These are phyloP conservation scores for Pyrocephalus nanus DNA, from an alignment of 2,797 vertebrate species.

Conservation along the genomic window DNA sequence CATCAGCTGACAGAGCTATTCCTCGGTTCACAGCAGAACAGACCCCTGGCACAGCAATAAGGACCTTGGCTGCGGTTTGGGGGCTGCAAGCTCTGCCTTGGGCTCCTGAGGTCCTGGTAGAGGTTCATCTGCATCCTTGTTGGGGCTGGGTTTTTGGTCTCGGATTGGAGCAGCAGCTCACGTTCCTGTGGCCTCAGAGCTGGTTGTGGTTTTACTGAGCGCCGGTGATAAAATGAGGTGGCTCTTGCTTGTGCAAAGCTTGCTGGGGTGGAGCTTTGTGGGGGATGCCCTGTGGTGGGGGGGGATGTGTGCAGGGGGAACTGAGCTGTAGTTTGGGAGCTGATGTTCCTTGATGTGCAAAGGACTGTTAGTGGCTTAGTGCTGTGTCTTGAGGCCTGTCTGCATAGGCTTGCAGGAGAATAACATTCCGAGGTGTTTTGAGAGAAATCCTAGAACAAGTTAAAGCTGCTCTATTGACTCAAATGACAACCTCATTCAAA, in stretches of 20 bases:
- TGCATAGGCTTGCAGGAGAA: accelerated
- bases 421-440: not conserved
- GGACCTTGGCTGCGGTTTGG: not conserved
- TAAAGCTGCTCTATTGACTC: not conserved
- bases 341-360: not conserved
- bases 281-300: not conserved
- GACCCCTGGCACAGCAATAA: not conserved
- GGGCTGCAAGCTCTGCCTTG: not conserved
- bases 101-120: accelerated
- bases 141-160: not conserved
- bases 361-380: not conserved
- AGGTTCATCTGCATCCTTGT: not conserved
- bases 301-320: not conserved
- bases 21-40: not conserved
- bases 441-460: not conserved
- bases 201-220: not conserved
- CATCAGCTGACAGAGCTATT: not conserved
- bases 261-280: not conserved
- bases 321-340: not conserved
- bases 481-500: not conserved
- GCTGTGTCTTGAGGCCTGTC: not conserved
- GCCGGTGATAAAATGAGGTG: not conserved
- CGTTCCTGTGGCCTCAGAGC: accelerated
- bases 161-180: accelerated
- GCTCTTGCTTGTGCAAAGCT: not conserved